phyloP scores from a whole-genome alignment of 2,888 invertebrate genomes.

The Psylliodes chrysocephalus region DNA sequence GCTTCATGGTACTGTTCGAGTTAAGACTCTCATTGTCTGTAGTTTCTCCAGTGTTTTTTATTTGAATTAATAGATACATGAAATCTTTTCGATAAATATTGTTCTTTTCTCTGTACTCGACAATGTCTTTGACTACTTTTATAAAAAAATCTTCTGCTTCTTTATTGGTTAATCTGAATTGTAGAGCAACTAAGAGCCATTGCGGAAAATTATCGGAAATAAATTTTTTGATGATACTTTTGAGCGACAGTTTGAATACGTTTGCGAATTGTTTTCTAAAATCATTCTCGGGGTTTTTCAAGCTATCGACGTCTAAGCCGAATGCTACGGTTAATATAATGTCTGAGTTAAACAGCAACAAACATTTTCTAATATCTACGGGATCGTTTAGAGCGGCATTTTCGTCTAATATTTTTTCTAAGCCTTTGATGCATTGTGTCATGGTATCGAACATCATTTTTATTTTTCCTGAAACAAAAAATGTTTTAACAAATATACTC shows the following conservation, averaged over 20 bases:
- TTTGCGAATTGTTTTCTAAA: background rate
- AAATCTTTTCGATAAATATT: slow-evolving; percentile 67
- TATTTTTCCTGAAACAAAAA: slow-evolving; percentile 71
- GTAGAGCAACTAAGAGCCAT: slow-evolving; percentile 38
- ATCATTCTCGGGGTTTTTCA: background rate
- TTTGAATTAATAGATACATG: slow-evolving; percentile 66
- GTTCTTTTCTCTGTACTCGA: slow-evolving; percentile 63
- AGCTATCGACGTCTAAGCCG: background rate
- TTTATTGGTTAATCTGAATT: slow-evolving; percentile 43
- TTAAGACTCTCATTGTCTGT: background rate
- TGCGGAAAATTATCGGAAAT: slow-evolving; percentile 28
- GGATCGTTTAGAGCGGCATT: background rate
- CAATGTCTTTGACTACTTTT: slow-evolving; percentile 61
- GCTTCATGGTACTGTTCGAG: background rate
- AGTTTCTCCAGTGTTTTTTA: slow-evolving; percentile 52
- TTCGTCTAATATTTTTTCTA: slow-evolving; percentile 8
- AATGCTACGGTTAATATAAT: background rate
- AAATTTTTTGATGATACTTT: background rate
- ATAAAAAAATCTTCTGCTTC: slow-evolving; percentile 63
- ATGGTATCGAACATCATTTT: slow-evolving; percentile 71
- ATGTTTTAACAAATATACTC: too few species aligned
- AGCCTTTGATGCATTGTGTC: slow-evolving; percentile 57
- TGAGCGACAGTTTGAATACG: background rate
- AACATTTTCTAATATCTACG: background rate
- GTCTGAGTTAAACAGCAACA: too few species aligned